These are phyloP conservation scores for Poeciliopsis paucimaculata DNA, from an alignment of 2,797 vertebrate genomes.

Conservation along the genomic window DNA sequence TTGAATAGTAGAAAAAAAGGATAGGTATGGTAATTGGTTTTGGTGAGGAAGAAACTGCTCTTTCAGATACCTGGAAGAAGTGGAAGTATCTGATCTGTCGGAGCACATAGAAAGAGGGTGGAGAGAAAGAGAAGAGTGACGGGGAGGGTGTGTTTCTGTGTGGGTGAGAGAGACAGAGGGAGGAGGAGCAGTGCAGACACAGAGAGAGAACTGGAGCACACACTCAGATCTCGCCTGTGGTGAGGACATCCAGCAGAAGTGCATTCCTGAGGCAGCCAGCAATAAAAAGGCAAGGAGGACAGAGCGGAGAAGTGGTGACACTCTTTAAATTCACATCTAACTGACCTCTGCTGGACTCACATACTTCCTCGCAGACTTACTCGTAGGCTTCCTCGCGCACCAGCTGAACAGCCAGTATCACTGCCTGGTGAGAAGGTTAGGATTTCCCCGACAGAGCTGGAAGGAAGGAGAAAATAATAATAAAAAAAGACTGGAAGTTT, in stretches of 20 bases:
- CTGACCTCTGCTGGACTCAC: slow-evolving; percentile 58
- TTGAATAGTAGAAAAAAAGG: background rate
- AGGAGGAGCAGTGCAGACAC: slow-evolving; percentile 65
- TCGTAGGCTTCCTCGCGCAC: slow-evolving; percentile 31
- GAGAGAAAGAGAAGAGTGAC: slow-evolving; percentile 53
- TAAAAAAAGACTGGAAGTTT: slow-evolving; percentile 18
- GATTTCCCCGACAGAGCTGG: slow-evolving; percentile 46
- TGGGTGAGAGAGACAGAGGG: slow-evolving; percentile 66
- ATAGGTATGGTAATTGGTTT: slow-evolving; percentile 40
- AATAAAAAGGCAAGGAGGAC: slow-evolving; percentile 36
- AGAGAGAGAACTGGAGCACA: slow-evolving; percentile 55
- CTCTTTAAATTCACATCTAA: slow-evolving; percentile 50
- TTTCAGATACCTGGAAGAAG: slow-evolving; percentile 74
- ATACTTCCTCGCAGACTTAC: slow-evolving; percentile 16
- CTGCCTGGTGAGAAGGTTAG: slow-evolving; percentile 56
- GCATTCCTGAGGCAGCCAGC: slow-evolving; percentile 75
- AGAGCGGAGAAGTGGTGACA: slow-evolving; percentile 41
- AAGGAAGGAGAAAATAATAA: slow-evolving; percentile 16
- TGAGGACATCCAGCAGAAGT: slow-evolving; percentile 74
- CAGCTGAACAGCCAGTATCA: slow-evolving; percentile 52
- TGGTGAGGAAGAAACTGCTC: slow-evolving; percentile 37
- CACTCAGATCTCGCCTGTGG: slow-evolving; percentile 70
- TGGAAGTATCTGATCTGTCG: slow-evolving; percentile 74
- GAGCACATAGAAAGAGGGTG: slow-evolving; percentile 59
- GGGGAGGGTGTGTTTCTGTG: slow-evolving; percentile 74